Percentiles rank a stretch among this genome's conserved stretches.
phyloP scores from a whole-genome alignment of 2,113 vertebrate genomes.

The Platysternon megacephalum region DNA sequence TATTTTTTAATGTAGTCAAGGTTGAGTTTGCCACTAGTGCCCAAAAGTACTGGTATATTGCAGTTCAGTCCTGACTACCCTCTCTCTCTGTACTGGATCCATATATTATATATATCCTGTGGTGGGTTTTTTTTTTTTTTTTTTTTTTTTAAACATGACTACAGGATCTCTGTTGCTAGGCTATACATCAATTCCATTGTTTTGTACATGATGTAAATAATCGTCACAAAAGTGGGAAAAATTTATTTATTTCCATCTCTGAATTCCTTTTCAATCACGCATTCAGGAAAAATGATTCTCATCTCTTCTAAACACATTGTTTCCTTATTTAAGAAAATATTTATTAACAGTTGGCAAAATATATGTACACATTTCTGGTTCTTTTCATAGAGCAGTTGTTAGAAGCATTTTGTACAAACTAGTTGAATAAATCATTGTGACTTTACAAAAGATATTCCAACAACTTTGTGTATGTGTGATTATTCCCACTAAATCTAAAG shows the following conservation, averaged over 20 bases:
- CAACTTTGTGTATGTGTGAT: conserved; percentile 41
- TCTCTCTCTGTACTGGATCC: conserved; percentile 53
- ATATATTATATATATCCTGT: conserved; percentile 59
- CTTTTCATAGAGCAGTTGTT: conserved; percentile 70
- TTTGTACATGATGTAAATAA: conserved; percentile 85
- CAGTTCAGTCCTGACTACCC: conserved; percentile 26
- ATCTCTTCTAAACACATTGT: conserved; percentile 70
- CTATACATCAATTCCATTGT: conserved; percentile 57
- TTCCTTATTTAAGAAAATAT: conserved; percentile 87
- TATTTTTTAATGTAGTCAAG: conserved; percentile 54
- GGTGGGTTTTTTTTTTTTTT: not conserved
- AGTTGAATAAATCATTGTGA: conserved; percentile 77
- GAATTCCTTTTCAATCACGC: conserved; percentile 58
- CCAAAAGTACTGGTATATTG: conserved; percentile 1
- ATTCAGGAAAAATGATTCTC: conserved; percentile 56
- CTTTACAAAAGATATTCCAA: conserved; percentile 74
- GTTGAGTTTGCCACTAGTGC: conserved; percentile 40
- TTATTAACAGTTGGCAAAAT: conserved; percentile 80
- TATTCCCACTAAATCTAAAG: conserved; percentile 33
- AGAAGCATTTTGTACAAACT: conserved; percentile 78
- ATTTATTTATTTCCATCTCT: conserved; percentile 82
- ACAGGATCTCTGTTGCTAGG: conserved; percentile 63
- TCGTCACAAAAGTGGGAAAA: conserved; percentile 75
- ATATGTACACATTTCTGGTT: conserved; percentile 66
- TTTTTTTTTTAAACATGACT: not conserved